phyloP scores from a whole-genome alignment of 2,888 invertebrate species.

The Sarcophaga rosellei region DNA sequence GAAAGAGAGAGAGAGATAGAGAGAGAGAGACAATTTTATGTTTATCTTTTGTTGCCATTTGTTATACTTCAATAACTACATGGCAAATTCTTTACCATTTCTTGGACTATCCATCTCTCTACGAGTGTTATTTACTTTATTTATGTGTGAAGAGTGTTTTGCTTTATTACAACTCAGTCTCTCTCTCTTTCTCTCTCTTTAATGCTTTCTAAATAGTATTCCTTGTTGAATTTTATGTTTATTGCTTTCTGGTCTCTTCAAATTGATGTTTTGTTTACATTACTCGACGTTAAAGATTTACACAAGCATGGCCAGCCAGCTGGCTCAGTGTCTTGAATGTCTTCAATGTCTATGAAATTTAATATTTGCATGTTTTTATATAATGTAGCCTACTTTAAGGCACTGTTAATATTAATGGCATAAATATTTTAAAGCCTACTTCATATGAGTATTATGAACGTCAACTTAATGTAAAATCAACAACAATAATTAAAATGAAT shows the following conservation, averaged over 20 bases:
- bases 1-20: too few relatives aligned
- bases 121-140: slow-evolving; percentile 13
- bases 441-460: background rate
- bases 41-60: too few relatives aligned
- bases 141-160: slow-evolving; percentile 12
- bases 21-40: too few relatives aligned
- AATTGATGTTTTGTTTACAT: slow-evolving; percentile 54
- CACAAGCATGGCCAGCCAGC: too few relatives aligned
- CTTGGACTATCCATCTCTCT: too few relatives aligned
- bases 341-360: background rate
- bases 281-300: slow-evolving; percentile 23
- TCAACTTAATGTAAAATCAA: background rate
- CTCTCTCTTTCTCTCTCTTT: background rate
- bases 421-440: slow-evolving; percentile 20
- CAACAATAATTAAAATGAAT: slow-evolving; percentile 32
- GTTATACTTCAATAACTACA: too few relatives aligned
- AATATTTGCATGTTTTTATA: too few relatives aligned
- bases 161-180: too few relatives aligned
- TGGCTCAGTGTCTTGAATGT: slow-evolving; percentile 1
- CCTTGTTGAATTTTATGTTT: background rate
- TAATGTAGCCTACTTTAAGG: slow-evolving; percentile 23
- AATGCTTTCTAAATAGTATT: background rate
- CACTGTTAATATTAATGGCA: slow-evolving; percentile 28
- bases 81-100: too few relatives aligned
- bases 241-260: slow-evolving; percentile 19